Evolutionary conservation across 2,113 vertebrate species (phyloP), one percentile per base, ranked within the genome.

Genomic region (Poicephalus gulielmi): DNA sequence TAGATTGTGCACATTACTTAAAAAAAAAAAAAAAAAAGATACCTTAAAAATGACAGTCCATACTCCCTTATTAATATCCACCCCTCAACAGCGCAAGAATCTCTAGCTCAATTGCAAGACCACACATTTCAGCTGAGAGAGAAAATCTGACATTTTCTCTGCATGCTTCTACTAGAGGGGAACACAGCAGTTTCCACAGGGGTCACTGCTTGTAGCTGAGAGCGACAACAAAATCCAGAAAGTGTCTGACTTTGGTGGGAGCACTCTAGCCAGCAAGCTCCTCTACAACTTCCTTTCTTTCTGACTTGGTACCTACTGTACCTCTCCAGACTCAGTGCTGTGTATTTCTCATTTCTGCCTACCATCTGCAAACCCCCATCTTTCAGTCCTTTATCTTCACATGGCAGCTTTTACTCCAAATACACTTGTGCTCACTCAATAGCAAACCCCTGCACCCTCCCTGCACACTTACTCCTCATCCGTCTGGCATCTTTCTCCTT

Each of bases 241-340:
- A 41, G 35, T 2, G 24, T 35, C 5, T 41, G 30, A 10, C 41
- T 73, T 50, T 33, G 62, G 23, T 25, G 28, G 64, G 24, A 66
- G 30, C 50, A 20, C 2, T 53, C 41, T 23, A 70, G 68, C 17
- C 64, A 70, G 30, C 43, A 60, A 18, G 30, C 30, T 15, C 6
- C 6, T 11, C n/a, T 55, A 52, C 49, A 50, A 17, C 37, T 60
- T 71, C 47, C 33, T 35, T 71, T 6, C 33, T 53, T 46, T 71
- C 20, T 2, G 2, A 0, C 11, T 23, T 49, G 2, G 30, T 31
- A 10, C 13, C 37, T 22, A 2, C 53, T 4, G 13, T 0, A 12
- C 8, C 17, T 23, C 17, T 59, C 31, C 13, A 28, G 11, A 8
- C 28, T 7, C 83, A 12, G 17, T 4, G 5, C 46, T 47, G 64